Base-by-base conservation (phyloP, 1,140 invertebrate species). In the Diorhabda elongata region DNA sequence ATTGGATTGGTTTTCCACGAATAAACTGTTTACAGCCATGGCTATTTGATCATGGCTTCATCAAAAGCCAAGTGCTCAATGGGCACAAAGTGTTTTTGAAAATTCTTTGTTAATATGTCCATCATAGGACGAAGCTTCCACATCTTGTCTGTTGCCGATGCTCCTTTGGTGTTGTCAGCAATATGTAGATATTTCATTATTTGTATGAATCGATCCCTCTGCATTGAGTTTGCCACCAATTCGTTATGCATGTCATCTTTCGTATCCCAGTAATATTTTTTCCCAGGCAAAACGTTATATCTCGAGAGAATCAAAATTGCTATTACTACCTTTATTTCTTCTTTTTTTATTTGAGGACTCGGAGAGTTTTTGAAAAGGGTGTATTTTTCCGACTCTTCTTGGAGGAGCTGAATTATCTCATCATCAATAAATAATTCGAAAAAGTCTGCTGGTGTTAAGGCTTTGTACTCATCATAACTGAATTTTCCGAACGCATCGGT, bases 191-290 rank as follows among this genome's bases (percentile, higher is more conserved):
- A 26, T 26, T 26, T 26, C 26, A 26, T 26, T 26, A 26, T 26
- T 26, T 26, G 26, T 26, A 26, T 26, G 26, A 78, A 79, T 60
- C 74, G 70, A 71, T 80, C 69, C 56, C 76, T 58, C 60, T 77
- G 75, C 77, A 79, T 78, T 61, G 70, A 62, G 61, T 75, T 70
- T 52, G 60, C 60, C 58, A 78, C 74, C 61, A 76, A 63, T 69
- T 63, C 45, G 66, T 79, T 76, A 58, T 73, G 71, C 72, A 79
- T 68, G 68, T 78, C 78, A 71, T 75, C 74, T 73, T 74, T 73
- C 58, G 72, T 70, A 71, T 74, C 74, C 78, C 78, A 79, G 66
- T 79, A 79, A 69, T 68, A 52, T 69, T 71, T 68, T 75, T 79
- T 74, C 60, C 64, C 63, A 58, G 76, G 78, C 57, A 77, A 67